These are phyloP conservation scores for Acrobasis consociella DNA, from an alignment of 2,888 invertebrate species.

Conservation along the genomic window DNA sequence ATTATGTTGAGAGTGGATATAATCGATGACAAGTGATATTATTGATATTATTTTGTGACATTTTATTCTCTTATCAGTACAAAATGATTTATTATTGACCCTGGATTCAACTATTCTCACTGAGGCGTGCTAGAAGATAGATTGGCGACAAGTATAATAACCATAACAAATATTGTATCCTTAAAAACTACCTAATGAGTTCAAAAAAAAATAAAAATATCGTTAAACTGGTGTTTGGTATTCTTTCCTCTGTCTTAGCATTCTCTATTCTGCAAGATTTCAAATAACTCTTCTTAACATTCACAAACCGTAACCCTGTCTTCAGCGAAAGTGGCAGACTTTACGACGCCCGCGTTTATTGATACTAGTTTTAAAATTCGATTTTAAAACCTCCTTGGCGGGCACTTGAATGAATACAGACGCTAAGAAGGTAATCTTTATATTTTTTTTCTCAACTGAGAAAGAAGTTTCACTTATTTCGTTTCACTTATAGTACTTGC, in stretches of 20 bases:
- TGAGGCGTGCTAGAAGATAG: no score
- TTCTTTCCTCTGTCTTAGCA: not conserved
- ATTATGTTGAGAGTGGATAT: no score
- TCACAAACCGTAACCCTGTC: conserved; percentile 21
- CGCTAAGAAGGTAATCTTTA: not conserved
- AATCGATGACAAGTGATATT: no score
- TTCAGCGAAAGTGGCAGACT: conserved; percentile 26
- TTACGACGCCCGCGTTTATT: conserved; percentile 26
- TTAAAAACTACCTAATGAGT: not conserved
- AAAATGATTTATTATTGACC: no score
- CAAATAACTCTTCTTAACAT: conserved; percentile 18
- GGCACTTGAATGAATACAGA: conserved; percentile 33
- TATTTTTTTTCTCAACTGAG: not conserved
- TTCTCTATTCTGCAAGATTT: not conserved
- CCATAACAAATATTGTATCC: no score
- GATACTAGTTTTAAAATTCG: conserved; percentile 60
- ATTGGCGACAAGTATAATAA: no score
- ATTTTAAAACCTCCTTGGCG: conserved; percentile 61
- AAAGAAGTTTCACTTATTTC: no score
- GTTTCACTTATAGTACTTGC: no score
- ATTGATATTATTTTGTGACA: no score
- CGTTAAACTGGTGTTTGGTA: not conserved
- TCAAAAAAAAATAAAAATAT: not conserved
- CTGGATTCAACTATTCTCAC: no score
- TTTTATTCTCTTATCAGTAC: no score